phyloP scores from a whole-genome alignment of 2,888 invertebrate species.

The Lepidonotus clava region DNA sequence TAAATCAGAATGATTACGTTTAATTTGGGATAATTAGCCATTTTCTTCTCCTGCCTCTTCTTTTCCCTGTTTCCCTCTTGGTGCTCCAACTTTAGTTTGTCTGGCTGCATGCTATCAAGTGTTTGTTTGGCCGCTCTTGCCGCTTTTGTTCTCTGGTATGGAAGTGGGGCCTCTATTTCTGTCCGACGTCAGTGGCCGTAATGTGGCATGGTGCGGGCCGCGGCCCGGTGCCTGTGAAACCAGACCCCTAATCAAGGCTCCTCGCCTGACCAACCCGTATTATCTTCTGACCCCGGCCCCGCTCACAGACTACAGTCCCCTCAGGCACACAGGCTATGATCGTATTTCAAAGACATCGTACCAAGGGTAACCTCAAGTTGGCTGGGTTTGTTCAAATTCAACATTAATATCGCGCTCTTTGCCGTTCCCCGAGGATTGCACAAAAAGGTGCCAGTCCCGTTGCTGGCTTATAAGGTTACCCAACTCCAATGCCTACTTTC shows the following conservation, averaged over 20 bases:
- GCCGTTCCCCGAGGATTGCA: no score
- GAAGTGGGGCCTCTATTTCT: neutral
- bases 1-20: neutral
- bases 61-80: neutral
- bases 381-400: no score
- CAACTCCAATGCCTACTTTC: no score
- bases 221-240: neutral
- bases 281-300: neutral
- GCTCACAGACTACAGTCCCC: neutral
- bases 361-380: no score
- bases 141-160: neutral
- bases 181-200: neutral
- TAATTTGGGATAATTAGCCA: neutral
- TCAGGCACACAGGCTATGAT: neutral
- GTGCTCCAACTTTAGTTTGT: neutral
- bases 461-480: no score
- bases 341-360: neutral
- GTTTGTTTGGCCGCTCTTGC: neutral
- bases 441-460: no score
- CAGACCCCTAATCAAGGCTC: neutral
- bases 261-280: conserved; percentile 26
- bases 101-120: neutral
- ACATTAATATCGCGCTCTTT: no score
- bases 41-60: neutral
- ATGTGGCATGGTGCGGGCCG: neutral